Conservation (phyloP, 2,113 vertebrate genomes). For the Onychostoma macrolepis region DNA sequence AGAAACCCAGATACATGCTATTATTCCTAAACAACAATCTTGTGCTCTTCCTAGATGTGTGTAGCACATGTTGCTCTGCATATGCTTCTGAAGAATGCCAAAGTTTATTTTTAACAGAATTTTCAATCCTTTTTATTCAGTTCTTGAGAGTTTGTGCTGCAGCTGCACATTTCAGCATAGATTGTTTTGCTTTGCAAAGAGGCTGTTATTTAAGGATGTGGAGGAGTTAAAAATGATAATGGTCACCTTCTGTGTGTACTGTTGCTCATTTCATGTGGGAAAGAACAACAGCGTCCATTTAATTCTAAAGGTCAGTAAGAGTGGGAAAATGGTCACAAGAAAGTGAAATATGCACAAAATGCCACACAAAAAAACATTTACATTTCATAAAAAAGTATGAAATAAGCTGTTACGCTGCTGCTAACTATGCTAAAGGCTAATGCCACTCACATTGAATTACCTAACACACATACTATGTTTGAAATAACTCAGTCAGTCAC, state of each 20-base stretch:
- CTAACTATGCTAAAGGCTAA: constrained; percentile 31
- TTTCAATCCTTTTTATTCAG: not conserved
- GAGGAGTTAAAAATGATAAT: not conserved
- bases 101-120: too few relatives aligned
- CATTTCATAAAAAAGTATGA: too few relatives aligned
- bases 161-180: not conserved
- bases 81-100: not conserved
- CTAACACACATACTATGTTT: not conserved
- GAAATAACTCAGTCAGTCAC: not conserved
- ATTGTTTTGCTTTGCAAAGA: not conserved
- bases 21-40: not conserved
- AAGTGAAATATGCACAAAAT: not conserved
- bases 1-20: not conserved
- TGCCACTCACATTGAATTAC: not conserved
- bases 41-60: not conserved
- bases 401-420: constrained; percentile 39
- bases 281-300: not conserved
- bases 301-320: not conserved
- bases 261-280: constrained; percentile 2
- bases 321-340: not conserved
- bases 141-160: not conserved
- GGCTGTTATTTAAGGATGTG: not conserved
- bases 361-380: not conserved
- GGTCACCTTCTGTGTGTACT: not conserved
- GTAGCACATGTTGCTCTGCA: not conserved